A percentile compares a stretch with the other conserved stretches of the same genome.
phyloP scores from a whole-genome alignment of 2,888 invertebrate species.

The Seira musarum region DNA sequence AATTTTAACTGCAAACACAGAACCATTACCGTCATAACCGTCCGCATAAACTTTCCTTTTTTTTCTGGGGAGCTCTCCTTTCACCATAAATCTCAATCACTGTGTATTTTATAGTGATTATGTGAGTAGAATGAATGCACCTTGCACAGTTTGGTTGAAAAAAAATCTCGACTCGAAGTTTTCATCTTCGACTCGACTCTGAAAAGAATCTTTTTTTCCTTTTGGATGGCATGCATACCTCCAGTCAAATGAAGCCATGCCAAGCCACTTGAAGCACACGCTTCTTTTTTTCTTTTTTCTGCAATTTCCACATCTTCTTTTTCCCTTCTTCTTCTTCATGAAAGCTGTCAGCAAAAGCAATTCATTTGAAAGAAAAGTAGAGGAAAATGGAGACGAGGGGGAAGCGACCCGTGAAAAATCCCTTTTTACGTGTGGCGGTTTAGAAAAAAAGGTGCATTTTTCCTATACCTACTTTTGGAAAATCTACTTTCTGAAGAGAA shows the following conservation, averaged over 20 bases:
- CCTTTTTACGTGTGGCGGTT: neutral
- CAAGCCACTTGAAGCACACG: neutral
- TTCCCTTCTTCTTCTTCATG: constrained; percentile 15
- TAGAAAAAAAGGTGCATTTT: constrained; percentile 14
- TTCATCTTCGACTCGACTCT: no score
- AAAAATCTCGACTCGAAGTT: no score
- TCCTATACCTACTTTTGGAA: no score
- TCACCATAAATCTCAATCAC: constrained; percentile 53
- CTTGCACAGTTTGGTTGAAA: no score
- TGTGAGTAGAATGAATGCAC: constrained; percentile 40
- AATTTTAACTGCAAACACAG: no score
- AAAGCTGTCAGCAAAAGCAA: constrained; percentile 50
- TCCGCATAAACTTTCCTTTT: no score
- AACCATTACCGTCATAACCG: no score
- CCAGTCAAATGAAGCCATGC: no score
- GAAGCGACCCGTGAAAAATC: constrained; percentile 29
- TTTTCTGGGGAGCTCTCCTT: no score
- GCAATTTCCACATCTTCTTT: constrained; percentile 34
- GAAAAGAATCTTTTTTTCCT: no score
- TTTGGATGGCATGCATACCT: no score
- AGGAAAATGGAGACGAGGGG: constrained; percentile 4
- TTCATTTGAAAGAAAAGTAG: constrained; percentile 36
- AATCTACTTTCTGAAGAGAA: no score
- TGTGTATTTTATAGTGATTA: constrained; percentile 54
- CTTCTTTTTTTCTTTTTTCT: neutral